Evolutionary conservation across 2,797 vertebrate species (phyloP).

Genomic region (Siniperca obscura): DNA sequence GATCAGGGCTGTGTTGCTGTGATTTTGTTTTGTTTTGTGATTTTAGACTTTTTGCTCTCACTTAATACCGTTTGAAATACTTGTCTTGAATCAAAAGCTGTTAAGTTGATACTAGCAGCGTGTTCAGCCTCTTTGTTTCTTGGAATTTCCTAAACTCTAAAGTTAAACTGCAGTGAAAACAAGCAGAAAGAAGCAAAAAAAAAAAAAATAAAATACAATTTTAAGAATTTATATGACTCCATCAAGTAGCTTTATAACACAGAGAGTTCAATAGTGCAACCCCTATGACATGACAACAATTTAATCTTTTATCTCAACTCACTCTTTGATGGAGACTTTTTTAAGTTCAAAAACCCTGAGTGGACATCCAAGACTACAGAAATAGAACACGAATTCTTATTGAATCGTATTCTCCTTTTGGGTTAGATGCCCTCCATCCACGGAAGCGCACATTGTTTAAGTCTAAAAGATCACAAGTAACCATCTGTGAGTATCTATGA

Average conservation of each 20-base stretch:
- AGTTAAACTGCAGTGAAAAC: background rate
- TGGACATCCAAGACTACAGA: slow-evolving; percentile 10
- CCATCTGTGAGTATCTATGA: slow-evolving; percentile 28
- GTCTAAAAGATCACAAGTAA: slow-evolving; percentile 39
- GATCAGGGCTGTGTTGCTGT: too few relatives aligned
- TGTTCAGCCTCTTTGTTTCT: background rate
- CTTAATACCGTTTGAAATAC: background rate
- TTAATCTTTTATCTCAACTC: background rate
- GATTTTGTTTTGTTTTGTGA: background rate
- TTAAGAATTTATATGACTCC: background rate
- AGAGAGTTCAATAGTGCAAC: background rate
- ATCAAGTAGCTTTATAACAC: background rate
- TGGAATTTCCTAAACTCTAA: background rate
- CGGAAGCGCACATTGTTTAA: slow-evolving; percentile 21
- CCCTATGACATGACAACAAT: slow-evolving; percentile 7
- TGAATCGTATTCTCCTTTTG: slow-evolving; percentile 34
- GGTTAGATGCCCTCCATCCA: slow-evolving; percentile 36
- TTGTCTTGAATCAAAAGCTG: background rate
- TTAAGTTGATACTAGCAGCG: background rate
- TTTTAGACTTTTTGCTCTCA: background rate
- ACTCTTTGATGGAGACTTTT: background rate
- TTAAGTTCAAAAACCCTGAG: background rate
- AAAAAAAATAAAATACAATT: background rate
- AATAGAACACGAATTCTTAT: slow-evolving; percentile 18
- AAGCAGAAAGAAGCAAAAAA: background rate